phyloP scores from a whole-genome alignment of 1,140 invertebrate genomes.

The Bombus superbus region DNA sequence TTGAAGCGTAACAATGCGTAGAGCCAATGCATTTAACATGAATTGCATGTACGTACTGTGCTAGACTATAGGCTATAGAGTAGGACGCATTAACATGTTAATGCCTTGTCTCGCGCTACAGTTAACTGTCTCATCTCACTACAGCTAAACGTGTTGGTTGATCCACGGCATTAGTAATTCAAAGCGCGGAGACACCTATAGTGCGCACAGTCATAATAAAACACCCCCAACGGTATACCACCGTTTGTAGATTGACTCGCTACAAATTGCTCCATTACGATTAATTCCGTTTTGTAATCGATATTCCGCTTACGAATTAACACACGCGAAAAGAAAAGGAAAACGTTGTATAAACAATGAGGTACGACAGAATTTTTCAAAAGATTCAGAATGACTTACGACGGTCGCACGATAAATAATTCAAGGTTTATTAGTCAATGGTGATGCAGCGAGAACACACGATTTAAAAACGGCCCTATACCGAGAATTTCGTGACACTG shows the following conservation, averaged over 20 bases:
- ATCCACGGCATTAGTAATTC: constrained; percentile 52
- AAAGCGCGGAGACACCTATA: constrained; percentile 40
- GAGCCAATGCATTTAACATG: constrained; percentile 51
- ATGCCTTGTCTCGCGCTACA: constrained; percentile 49
- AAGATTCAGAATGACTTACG: not conserved
- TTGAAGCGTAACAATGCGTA: constrained; percentile 42
- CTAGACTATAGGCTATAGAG: constrained; percentile 18
- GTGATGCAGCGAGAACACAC: constrained; percentile 13
- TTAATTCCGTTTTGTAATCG: constrained; percentile 1
- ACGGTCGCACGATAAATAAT: constrained; percentile 23
- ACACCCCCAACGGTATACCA: constrained; percentile 12
- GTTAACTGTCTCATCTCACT: constrained; percentile 47
- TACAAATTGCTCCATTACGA: constrained; percentile 30
- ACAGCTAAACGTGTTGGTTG: constrained; percentile 42
- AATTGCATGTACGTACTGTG: constrained; percentile 34
- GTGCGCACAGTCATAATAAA: constrained; percentile 44
- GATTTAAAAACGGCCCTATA: not conserved
- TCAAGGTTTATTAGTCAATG: not conserved
- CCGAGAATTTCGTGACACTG: not conserved
- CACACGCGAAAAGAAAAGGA: not conserved
- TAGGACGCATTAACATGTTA: constrained; percentile 51
- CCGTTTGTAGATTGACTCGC: constrained; percentile 5
- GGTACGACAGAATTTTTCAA: not conserved
- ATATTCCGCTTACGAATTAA: not conserved
- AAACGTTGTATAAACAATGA: not conserved